These are phyloP conservation scores for Myoxocephalus aenaeus DNA, from an alignment of 2,797 vertebrate species.

Conservation along the genomic window DNA sequence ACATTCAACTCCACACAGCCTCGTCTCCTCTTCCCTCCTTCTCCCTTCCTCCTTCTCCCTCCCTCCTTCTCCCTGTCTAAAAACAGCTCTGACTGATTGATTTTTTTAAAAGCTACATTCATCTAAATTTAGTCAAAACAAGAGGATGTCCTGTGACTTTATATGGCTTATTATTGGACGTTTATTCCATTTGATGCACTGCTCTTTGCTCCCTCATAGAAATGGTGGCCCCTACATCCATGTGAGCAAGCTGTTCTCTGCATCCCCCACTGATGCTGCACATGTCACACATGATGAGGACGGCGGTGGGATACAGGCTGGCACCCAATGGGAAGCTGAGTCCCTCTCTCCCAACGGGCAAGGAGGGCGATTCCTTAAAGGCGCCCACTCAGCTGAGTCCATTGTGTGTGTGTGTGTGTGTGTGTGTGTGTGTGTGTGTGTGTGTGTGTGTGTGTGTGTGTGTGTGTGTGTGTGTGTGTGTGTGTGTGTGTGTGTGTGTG, in stretches of 20 bases:
- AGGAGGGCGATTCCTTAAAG: constrained; percentile 35
- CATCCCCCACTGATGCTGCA: constrained; percentile 35
- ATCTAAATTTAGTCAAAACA: not conserved
- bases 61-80: too few relatives aligned
- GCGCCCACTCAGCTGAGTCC: constrained; percentile 12
- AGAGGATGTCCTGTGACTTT: not conserved
- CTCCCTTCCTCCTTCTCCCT: too few relatives aligned
- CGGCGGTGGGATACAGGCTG: constrained; percentile 23
- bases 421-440: constrained; percentile 15
- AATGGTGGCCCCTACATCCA: not conserved
- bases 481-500: constrained; percentile 22
- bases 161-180: not conserved
- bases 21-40: not conserved
- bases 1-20: too few relatives aligned
- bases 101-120: too few relatives aligned
- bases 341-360: constrained; percentile 64
- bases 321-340: constrained; percentile 53
- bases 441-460: constrained; percentile 11
- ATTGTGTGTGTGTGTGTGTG: constrained; percentile 22
- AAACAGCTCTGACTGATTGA: too few relatives aligned
- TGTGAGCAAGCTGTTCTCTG: constrained; percentile 33
- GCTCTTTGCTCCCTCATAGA: not conserved
- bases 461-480: constrained; percentile 9
- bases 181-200: not conserved
- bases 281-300: constrained; percentile 23